Evolutionary conservation across 2,888 invertebrate species (phyloP).

Genomic region (Pediacus dermestoides): DNA sequence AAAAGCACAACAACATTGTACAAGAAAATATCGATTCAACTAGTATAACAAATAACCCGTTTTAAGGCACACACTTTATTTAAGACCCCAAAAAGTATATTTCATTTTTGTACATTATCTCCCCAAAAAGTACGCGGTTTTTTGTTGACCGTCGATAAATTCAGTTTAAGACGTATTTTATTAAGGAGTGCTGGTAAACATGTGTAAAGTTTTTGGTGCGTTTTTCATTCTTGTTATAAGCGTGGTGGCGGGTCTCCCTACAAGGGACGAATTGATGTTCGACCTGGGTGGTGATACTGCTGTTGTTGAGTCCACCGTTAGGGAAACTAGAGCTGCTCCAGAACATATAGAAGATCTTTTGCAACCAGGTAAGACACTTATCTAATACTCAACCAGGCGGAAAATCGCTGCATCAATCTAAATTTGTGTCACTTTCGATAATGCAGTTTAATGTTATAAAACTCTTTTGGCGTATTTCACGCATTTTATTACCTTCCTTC

Average conservation of each 20-base stretch:
- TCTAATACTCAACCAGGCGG: constrained; percentile 14
- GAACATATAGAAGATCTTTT: constrained; percentile 39
- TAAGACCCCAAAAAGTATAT: constrained; percentile 7
- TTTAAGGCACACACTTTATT: not conserved
- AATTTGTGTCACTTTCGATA: constrained; percentile 28
- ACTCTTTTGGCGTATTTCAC: no score
- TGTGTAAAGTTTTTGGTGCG: constrained; percentile 13
- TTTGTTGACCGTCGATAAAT: constrained; percentile 24
- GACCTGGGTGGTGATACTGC: constrained; percentile 50
- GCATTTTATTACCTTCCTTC: constrained; percentile 6
- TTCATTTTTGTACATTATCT: constrained; percentile 19
- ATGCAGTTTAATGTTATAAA: no score
- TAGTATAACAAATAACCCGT: not conserved
- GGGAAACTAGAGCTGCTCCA: constrained; percentile 56
- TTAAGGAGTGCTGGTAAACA: constrained; percentile 14
- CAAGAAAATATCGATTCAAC: constrained; percentile 2
- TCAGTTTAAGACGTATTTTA: constrained; percentile 5
- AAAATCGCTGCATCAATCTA: constrained; percentile 27
- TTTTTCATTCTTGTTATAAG: constrained; percentile 6
- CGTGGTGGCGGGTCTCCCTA: constrained; percentile 19
- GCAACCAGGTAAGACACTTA: constrained; percentile 36
- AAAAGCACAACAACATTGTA: constrained; percentile 3
- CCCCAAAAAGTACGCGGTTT: constrained; percentile 9
- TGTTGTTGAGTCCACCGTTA: constrained; percentile 56
- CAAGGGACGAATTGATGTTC: constrained; percentile 31